phyloP scores from a whole-genome alignment of 2,888 invertebrate genomes.

The Hemaris fuciformis region DNA sequence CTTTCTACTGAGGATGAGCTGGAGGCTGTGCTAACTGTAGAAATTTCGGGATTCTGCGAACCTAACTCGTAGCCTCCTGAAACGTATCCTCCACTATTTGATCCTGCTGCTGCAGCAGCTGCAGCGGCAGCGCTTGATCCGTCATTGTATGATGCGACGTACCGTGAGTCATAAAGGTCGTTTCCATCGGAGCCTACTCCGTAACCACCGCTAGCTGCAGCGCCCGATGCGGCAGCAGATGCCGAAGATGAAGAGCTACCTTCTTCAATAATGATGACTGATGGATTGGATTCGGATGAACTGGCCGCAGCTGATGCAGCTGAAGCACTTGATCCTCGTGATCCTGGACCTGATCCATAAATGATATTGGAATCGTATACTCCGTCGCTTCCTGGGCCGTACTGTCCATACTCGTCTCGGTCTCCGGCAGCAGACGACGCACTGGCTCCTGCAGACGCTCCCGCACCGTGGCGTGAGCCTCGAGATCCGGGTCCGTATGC shows the following conservation, averaged over 20 bases:
- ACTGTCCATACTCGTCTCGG: slow-evolving; percentile 7
- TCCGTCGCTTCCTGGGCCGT: background rate
- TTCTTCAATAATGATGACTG: background rate
- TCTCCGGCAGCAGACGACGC: slow-evolving; percentile 12
- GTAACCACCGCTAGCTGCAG: too few relatives aligned
- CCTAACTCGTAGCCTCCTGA: background rate
- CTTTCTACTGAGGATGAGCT: background rate
- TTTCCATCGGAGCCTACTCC: too few relatives aligned
- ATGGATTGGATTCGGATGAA: background rate
- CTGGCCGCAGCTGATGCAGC: slow-evolving; percentile 3
- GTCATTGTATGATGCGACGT: too few relatives aligned
- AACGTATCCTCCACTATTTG: background rate
- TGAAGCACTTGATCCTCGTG: background rate
- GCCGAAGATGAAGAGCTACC: background rate
- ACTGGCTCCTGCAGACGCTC: slow-evolving; percentile 1
- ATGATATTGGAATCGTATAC: background rate
- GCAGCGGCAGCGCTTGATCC: too few relatives aligned
- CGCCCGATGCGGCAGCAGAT: slow-evolving; percentile 8
- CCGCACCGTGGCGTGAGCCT: background rate
- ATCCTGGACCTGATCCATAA: background rate
- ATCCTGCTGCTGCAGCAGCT: background rate
- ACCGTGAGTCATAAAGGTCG: too few relatives aligned
- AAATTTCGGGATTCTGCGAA: background rate
- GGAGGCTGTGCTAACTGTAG: background rate
- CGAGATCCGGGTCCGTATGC: background rate